Conservation (phyloP, 1,140 invertebrate genomes). For the Condylostylus longicornis region DNA sequence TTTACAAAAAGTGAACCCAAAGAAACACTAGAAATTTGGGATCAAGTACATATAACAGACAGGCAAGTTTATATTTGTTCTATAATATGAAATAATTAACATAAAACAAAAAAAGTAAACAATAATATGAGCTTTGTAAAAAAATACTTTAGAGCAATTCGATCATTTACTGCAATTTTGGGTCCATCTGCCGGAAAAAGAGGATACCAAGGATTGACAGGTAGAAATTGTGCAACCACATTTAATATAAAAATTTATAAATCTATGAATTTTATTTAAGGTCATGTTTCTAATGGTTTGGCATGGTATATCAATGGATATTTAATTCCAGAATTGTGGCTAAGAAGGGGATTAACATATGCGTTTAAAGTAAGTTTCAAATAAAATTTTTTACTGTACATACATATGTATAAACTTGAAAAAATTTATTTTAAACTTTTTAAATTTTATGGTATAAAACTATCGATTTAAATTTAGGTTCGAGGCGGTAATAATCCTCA, state of each 20-base stretch:
- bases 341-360: constrained; percentile 73
- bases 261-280: constrained; percentile 4
- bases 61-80: constrained; percentile 25
- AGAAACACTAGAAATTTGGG: constrained; percentile 47
- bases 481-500: constrained; percentile 81
- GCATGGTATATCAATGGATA: constrained; percentile 55
- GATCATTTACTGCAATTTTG: constrained; percentile 59
- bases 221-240: constrained; percentile 21
- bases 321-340: constrained; percentile 70
- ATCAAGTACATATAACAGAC: constrained; percentile 60
- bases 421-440: background rate
- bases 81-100: background rate
- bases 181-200: constrained; percentile 62
- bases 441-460: background rate
- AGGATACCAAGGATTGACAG: constrained; percentile 63
- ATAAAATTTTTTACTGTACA: background rate
- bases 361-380: constrained; percentile 55
- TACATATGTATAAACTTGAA: background rate
- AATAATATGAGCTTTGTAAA: background rate
- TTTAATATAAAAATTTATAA: constrained; percentile 1
- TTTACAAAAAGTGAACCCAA: constrained; percentile 41
- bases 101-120: background rate
- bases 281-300: constrained; percentile 32
- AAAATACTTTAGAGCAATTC: constrained; percentile 35
- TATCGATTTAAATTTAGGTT: constrained; percentile 31